Evolutionary conservation across 2,113 vertebrate genomes (phyloP), one percentile per base, ranked within the genome.

Genomic region (Azemiops feae): DNA sequence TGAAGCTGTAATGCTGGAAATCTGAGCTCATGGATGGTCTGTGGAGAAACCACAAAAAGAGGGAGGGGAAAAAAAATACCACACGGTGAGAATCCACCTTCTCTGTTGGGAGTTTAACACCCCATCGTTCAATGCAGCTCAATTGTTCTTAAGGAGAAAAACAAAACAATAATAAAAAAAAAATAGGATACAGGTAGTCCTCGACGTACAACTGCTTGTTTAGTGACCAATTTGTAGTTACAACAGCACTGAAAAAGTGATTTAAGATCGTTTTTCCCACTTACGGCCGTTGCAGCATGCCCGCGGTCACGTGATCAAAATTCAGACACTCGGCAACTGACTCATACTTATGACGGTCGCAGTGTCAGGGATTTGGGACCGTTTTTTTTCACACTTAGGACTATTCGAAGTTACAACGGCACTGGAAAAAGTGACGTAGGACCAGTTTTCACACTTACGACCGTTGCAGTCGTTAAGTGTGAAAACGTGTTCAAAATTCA

Each of bases 1-100:
- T 99, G 98, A 99, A 99, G 98, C 98, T 99, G 97, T 99, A 99
- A 97, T 99, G 98, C 95, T 98, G 98, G 96, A 99, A 99, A 97
- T 99, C 98, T 2, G 98, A 98, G 98, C 98, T 99, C 99, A 99
- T 99, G 98, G 98, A 98, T 98, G 97, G 97, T 98, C 99, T 99
- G 97, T 1, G 85, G 92, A 64, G 92, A 93, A 89, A 95, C 18
- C 96, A 85, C 25, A 96, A 27, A 90, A n/a, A 95, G 30, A 47
- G 87, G 5, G 69, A 91, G 88, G 6, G 69, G 91, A 93, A 87
- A 95, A 87, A 92, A 87, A 95, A 88, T 95, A 90, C 95, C 90
- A 0, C 74, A 89, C 7, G 2, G 7, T 96, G 91, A 95, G 57
- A 69, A 50, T 91, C 30, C 81, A 10, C 9, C 8, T 45, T 43